phyloP scores from a whole-genome alignment of 1,140 invertebrate genomes.

The Aporrectodea caliginosa region DNA sequence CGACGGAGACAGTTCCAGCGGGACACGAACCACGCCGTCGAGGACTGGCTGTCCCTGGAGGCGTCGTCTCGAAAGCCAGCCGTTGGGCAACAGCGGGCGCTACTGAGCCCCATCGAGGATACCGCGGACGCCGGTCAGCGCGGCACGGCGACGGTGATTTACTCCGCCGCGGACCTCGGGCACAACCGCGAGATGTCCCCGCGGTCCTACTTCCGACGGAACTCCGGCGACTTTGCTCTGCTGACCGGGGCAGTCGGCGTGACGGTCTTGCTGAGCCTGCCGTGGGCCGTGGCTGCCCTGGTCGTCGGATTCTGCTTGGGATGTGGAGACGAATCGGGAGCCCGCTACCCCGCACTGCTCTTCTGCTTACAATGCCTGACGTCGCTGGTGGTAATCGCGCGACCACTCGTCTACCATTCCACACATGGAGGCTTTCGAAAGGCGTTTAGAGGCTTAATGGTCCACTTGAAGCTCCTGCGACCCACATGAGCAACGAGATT shows the following conservation, averaged over 20 bases:
- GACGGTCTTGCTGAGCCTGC: not conserved
- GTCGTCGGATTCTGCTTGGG: not conserved
- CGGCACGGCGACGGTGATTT: not conserved
- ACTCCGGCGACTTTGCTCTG: not conserved
- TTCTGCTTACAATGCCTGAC: not conserved
- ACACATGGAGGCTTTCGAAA: not conserved
- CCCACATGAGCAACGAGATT: no score
- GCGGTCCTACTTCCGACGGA: not conserved
- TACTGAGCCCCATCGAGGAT: not conserved
- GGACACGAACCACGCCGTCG: not conserved
- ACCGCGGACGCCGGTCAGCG: not conserved
- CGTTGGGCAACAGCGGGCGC: not conserved
- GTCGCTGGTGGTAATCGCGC: not conserved
- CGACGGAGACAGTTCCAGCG: not conserved
- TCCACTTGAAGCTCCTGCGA: no score
- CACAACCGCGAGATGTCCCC: not conserved
- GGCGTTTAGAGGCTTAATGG: no score
- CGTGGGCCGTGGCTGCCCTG: not conserved
- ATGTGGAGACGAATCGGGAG: not conserved
- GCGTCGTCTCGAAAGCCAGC: not conserved
- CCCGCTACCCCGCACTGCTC: not conserved
- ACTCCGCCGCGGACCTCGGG: not conserved
- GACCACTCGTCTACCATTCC: not conserved
- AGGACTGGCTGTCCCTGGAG: not conserved
- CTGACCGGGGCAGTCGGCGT: not conserved